Conservation (phyloP, 2,888 invertebrate species). For the Drosophila stalkeri region DNA sequence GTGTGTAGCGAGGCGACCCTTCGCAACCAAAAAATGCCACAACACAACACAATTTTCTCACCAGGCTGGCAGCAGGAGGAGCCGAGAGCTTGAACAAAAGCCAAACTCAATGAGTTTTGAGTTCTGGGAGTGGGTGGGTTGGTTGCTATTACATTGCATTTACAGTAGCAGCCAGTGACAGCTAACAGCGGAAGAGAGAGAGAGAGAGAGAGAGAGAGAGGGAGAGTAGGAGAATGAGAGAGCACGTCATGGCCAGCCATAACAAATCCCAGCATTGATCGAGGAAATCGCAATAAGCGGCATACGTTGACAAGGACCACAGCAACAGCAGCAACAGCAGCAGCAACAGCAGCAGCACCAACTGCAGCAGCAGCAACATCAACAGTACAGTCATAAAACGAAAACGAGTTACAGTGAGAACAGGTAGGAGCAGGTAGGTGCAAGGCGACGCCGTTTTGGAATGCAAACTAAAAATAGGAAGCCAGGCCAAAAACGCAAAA, state of each 20-base stretch:
- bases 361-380: not conserved
- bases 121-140: constrained; percentile 38
- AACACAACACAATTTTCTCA: constrained; percentile 77
- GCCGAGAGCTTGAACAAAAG: constrained; percentile 59
- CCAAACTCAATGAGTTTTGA: constrained; percentile 71
- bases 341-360: not conserved
- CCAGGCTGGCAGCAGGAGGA: constrained; percentile 37
- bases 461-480: constrained; percentile 81
- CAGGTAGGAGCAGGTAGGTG: constrained; percentile 36
- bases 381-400: constrained; percentile 73
- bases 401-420: constrained; percentile 73
- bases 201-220: not conserved
- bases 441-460: constrained; percentile 73
- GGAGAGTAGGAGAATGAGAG: not conserved
- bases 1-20: constrained; percentile 48
- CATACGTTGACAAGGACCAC: constrained; percentile 45
- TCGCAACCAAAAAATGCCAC: constrained; percentile 80
- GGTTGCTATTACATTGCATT: constrained; percentile 27
- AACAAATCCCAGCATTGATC: constrained; percentile 70
- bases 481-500: constrained; percentile 57
- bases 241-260: constrained; percentile 41
- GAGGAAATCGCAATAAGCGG: constrained; percentile 63
- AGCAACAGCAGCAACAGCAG: constrained; percentile 16
- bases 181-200: not conserved
- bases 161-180: constrained; percentile 64